Base-by-base conservation (phyloP, 2,113 vertebrate genomes). In the Oryzias curvinotus region DNA sequence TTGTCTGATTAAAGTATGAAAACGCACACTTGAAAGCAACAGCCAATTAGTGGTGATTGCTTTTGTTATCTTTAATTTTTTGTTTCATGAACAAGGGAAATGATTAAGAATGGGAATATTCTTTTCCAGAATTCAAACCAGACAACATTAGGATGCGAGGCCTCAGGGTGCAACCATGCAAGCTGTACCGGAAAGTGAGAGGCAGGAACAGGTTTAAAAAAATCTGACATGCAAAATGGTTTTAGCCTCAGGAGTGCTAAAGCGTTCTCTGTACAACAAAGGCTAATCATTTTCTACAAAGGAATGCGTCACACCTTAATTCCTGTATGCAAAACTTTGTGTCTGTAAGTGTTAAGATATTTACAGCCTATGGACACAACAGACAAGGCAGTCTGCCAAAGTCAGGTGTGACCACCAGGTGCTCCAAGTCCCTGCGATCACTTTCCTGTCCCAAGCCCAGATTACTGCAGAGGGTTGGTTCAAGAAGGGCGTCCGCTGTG, bases 1-100 rank as follows among this genome's bases (percentile, higher is more conserved):
- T 30, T 65, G 45, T 68, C 63, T 78, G 76, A 90, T 85, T 81
- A 80, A 79, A 69, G 44, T 41, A 19, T 55, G 48, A 52, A 71
- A 75, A 48, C 41, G 69, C 43, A 61, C 8, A 5, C 78, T 50
- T 65, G 60, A 25, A 71, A 74, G 83, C 71, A 78, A 81, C 26
- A 57, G 6, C 54, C 14, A 61, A 4, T 23, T 56, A 73, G 48
- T 45, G 47, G 17, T 21, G 49, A 62, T 47, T 47, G 45, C n/a
- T 44, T 14, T 17, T 47, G 10, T 30, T 48, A 43, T 42, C 43
- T 3, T 57, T 66, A 12, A 3, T 59, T 68, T 75, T 61, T 30
- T 46, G 28, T 13, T 57, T 66, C 48, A 56, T 30, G 19, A 53
- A 75, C 50, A 41, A 52, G 73, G 57, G 28, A 63, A 66, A 79